These are phyloP conservation scores for Patella depressa DNA, from an alignment of 2,888 invertebrate genomes.

Conservation along the genomic window DNA sequence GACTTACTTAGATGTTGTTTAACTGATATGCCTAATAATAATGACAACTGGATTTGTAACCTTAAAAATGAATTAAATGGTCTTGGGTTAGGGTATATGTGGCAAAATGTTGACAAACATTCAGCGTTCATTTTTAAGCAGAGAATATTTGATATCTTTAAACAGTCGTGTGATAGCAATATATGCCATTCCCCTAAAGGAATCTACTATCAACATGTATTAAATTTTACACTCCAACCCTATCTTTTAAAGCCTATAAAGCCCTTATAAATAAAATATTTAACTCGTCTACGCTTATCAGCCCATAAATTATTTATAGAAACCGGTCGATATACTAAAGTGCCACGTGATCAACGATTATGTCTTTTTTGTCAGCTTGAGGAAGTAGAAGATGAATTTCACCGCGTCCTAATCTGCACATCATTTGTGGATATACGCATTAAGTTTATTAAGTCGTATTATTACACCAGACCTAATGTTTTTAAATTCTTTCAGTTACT, in stretches of 20 bases:
- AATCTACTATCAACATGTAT: slow-evolving; percentile 3
- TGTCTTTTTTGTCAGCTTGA: background rate
- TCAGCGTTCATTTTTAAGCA: background rate
- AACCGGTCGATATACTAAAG: background rate
- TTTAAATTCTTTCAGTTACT: background rate
- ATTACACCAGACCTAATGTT: background rate
- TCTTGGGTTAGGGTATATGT: background rate
- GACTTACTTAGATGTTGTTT: background rate
- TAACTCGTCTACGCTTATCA: background rate
- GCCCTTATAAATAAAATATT: background rate
- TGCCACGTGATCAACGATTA: background rate
- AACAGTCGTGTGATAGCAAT: background rate
- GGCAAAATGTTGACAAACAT: background rate
- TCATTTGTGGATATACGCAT: background rate
- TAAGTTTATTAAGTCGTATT: background rate
- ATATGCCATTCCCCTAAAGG: background rate
- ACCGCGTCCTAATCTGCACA: background rate
- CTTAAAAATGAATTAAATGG: background rate
- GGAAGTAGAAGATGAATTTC: background rate
- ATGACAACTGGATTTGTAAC: background rate
- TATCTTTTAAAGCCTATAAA: slow-evolving; percentile 4
- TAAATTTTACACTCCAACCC: slow-evolving; percentile 1
- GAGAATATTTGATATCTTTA: background rate
- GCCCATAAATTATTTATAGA: slow-evolving; percentile 6
- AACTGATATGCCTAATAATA: background rate